phyloP scores from a whole-genome alignment of 1,140 invertebrate genomes.

The Rhizoglyphus robini region DNA sequence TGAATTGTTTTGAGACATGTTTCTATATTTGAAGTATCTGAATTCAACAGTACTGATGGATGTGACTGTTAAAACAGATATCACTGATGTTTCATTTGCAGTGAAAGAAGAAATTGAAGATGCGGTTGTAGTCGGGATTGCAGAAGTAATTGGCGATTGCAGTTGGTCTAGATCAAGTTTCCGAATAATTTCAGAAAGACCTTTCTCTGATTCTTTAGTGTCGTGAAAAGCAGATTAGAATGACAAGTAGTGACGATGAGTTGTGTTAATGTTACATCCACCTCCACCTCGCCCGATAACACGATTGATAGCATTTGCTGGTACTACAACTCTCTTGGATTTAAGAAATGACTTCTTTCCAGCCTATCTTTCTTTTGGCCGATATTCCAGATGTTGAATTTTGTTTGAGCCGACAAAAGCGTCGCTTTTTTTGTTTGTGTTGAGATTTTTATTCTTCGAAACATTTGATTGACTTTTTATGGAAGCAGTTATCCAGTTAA shows the following conservation, averaged over 20 bases:
- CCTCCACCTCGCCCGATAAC: constrained; percentile 91
- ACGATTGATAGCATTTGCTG: constrained; percentile 79
- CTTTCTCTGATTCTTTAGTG: constrained; percentile 81
- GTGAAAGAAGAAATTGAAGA: neutral
- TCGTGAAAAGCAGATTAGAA: constrained; percentile 66
- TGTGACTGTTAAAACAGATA: too few species aligned
- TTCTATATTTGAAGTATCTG: too few species aligned
- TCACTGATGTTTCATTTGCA: too few species aligned
- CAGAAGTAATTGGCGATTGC: too few species aligned
- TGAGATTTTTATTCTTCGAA: too few species aligned
- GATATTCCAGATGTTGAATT: neutral
- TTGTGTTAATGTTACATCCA: constrained; percentile 92
- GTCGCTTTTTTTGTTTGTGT: neutral
- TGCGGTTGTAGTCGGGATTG: neutral
- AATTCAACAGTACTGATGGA: too few species aligned
- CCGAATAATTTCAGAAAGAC: constrained; percentile 66
- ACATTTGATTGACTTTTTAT: constrained; percentile 7
- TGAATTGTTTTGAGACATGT: too few species aligned
- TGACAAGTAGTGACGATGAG: constrained; percentile 77
- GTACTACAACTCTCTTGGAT: constrained; percentile 76
- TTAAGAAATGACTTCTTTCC: constrained; percentile 89
- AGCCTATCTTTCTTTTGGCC: constrained; percentile 69
- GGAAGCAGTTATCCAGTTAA: neutral
- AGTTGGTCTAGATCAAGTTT: constrained; percentile 38
- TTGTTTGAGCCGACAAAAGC: neutral